Base-by-base conservation (phyloP, 2,113 vertebrate species). In the Nothobranchius kuhntae region DNA sequence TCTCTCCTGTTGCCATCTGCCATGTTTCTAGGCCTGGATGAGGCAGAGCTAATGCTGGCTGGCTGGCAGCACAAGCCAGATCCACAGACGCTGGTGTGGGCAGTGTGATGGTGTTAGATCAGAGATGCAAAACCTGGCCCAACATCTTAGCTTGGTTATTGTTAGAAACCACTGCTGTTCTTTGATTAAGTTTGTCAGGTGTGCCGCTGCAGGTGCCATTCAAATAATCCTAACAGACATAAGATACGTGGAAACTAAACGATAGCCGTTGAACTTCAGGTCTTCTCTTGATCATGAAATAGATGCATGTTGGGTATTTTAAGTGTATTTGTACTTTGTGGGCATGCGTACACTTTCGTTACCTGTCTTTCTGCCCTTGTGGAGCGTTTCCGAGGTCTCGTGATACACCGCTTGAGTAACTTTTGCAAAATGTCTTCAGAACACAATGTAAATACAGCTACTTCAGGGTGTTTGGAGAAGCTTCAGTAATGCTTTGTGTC, bases 1-100 rank as follows among this genome's bases (percentile, higher is more conserved):
- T 84, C 77, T 84, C 77, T 80, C 74, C 74, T 73, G 67, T 72
- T 48, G 55, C 80, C 85, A 86, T 86, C 89, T 91, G 87, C 87
- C 86, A 77, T 85, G 75, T 81, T 85, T 88, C 86, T 75, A 80
- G 61, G 85, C 86, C 78, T 78, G 61, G 85, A 86, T 85, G 78
- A 80, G 78, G 66, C 82, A 73, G 80, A 80, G 78, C 80, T 84
- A 75, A 85, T 81, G 83, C 74, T 86, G 77, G 66, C 78, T 77
- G 84, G 67, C 73, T 77, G 82, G 80, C 71, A 84, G 75, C 64
- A 61, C 65, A 8, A 64, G 76, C 83, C 57, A 67, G 83, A 76
- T 82, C 56, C 82, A 71, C 72, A 74, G 67, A 68, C 71, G 59
- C 53, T 60, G 67, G 61, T 65, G 44, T 72, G 64, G 64, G 63